Evolutionary conservation across 2,797 vertebrate genomes (phyloP).

Genomic region (Silurus lanzhouensis): DNA sequence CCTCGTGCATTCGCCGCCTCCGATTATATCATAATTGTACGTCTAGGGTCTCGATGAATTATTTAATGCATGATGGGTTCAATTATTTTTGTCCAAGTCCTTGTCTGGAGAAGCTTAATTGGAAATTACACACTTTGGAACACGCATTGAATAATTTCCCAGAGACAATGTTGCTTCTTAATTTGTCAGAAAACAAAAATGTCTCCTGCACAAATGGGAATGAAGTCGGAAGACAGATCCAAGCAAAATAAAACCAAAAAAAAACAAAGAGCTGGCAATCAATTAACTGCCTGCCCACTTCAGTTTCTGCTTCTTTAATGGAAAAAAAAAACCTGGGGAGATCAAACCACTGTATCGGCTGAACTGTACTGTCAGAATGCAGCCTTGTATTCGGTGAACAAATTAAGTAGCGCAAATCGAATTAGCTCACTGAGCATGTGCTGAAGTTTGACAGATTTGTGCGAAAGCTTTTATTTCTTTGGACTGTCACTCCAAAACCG

Average conservation of each 20-base stretch:
- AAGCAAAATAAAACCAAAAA: too few species aligned
- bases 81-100: constrained; percentile 49
- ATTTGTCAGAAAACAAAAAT: constrained; percentile 18
- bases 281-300: not conserved
- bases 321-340: not conserved
- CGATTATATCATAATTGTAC: constrained; percentile 50
- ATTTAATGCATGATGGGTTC: constrained; percentile 46
- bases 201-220: too few species aligned
- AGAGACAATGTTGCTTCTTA: constrained; percentile 10
- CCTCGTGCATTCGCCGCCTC: constrained; percentile 29
- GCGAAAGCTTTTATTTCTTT: constrained; percentile 54
- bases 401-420: constrained; percentile 22
- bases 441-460: constrained; percentile 62
- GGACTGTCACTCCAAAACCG: constrained; percentile 63
- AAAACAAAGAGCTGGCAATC: not conserved
- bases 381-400: constrained; percentile 12
- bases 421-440: constrained; percentile 54
- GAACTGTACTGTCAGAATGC: not conserved
- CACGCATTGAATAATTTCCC: constrained; percentile 32
- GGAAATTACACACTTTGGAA: constrained; percentile 45
- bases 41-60: constrained; percentile 50
- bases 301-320: not conserved
- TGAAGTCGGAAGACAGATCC: not conserved
- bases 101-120: constrained; percentile 45
- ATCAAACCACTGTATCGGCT: not conserved